Evolutionary conservation across 1,140 invertebrate species (phyloP).

Genomic region (Drosophila paulistorum): DNA sequence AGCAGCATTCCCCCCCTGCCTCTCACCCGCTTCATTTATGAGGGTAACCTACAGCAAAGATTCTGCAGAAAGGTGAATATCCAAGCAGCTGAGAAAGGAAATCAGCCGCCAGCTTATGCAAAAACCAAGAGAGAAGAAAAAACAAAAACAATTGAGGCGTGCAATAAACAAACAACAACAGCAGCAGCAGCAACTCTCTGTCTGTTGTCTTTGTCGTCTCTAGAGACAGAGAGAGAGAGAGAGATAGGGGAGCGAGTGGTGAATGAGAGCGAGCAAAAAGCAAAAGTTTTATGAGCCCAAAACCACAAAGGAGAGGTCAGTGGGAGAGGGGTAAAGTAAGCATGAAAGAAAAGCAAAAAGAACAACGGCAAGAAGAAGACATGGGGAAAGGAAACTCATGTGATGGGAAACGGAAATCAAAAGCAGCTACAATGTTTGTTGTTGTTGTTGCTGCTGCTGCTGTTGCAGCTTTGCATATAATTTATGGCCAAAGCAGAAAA

Average conservation of each 20-base stretch:
- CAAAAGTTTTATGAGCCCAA: constrained; percentile 68
- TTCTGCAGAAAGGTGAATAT: constrained; percentile 2
- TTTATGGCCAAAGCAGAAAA: constrained; percentile 59
- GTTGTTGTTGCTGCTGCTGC: constrained; percentile 24
- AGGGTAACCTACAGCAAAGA: neutral
- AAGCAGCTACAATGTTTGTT: constrained; percentile 70
- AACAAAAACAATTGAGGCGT: constrained; percentile 79
- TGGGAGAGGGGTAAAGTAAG: too few relatives aligned
- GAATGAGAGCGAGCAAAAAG: constrained; percentile 44
- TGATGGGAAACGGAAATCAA: constrained; percentile 82
- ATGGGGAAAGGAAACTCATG: constrained; percentile 63
- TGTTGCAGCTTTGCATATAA: constrained; percentile 75
- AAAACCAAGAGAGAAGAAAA: constrained; percentile 28
- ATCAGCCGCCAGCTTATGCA: neutral
- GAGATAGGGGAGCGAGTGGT: neutral
- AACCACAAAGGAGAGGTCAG: constrained; percentile 44
- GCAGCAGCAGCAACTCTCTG: constrained; percentile 26
- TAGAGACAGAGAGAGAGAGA: neutral
- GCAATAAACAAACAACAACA: constrained; percentile 57
- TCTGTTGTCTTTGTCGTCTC: constrained; percentile 2
- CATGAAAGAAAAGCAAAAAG: constrained; percentile 57
- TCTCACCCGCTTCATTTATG: neutral
- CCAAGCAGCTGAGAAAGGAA: constrained; percentile 3
- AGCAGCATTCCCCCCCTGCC: neutral
- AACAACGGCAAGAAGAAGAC: constrained; percentile 36